phyloP scores from a whole-genome alignment of 2,113 vertebrate species.

The Aplodontia rufa region DNA sequence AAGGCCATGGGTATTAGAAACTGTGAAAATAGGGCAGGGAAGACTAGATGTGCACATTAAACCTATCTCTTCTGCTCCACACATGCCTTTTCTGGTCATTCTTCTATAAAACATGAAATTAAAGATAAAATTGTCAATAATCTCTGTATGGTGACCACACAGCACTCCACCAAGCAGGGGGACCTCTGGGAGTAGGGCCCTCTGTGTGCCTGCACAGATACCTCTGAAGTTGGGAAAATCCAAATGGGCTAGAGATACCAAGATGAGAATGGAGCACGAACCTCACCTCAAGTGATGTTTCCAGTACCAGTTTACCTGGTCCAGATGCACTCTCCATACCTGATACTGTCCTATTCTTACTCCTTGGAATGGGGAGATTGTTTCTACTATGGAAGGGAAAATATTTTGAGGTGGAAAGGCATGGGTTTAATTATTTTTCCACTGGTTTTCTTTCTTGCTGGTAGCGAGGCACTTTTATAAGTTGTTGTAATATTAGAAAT shows the following conservation, averaged over 20 bases:
- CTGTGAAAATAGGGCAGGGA: neutral
- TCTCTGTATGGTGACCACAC: neutral
- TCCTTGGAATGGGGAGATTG: neutral
- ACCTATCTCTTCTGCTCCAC: neutral
- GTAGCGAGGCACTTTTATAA: too few relatives aligned
- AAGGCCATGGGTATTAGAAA: too few relatives aligned
- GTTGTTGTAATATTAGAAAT: neutral
- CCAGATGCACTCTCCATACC: rapidly evolving
- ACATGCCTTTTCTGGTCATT: neutral
- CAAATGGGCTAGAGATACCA: too few relatives aligned
- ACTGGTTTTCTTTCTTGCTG: too few relatives aligned
- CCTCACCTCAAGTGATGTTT: neutral
- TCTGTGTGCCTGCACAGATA: neutral
- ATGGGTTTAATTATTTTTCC: too few relatives aligned
- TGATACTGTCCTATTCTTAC: too few relatives aligned
- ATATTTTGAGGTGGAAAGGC: neutral
- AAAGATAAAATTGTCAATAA: neutral
- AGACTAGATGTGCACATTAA: neutral
- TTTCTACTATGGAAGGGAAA: too few relatives aligned
- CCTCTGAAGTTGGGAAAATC: neutral
- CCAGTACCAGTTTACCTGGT: neutral
- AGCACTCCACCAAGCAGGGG: too few relatives aligned
- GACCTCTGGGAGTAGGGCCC: too few relatives aligned
- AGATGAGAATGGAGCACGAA: too few relatives aligned
- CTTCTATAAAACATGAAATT: neutral